These are phyloP conservation scores for Hirtodrosophila histrioides DNA, from an alignment of 2,888 invertebrate genomes.

Conservation along the genomic window DNA sequence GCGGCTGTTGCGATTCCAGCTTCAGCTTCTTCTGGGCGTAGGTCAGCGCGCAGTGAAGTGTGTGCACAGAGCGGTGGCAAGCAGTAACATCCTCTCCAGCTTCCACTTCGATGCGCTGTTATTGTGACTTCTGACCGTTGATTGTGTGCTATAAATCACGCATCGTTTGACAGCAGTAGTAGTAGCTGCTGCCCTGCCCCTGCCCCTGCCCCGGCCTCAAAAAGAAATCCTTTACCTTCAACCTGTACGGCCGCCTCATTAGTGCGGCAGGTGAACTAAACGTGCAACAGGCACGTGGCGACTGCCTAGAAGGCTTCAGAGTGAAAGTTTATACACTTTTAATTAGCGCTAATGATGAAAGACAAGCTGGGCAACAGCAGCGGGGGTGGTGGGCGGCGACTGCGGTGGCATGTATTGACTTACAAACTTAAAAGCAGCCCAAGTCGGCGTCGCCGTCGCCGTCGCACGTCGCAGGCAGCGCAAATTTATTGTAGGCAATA, in stretches of 20 bases:
- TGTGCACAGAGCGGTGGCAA: slow-evolving; percentile 29
- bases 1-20: slow-evolving; percentile 73
- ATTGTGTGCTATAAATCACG: slow-evolving; percentile 70
- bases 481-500: slow-evolving; percentile 82
- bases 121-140: slow-evolving; percentile 57
- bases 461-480: slow-evolving; percentile 30
- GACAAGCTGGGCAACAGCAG: slow-evolving; percentile 34
- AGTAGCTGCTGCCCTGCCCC: not conserved
- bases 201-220: not conserved
- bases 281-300: slow-evolving; percentile 66
- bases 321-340: slow-evolving; percentile 79
- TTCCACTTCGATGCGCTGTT: slow-evolving; percentile 65
- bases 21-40: slow-evolving; percentile 11
- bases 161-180: slow-evolving; percentile 51
- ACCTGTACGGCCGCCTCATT: slow-evolving; percentile 48
- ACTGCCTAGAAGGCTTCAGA: slow-evolving; percentile 44
- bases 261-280: slow-evolving; percentile 55
- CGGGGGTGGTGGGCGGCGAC: not conserved
- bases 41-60: slow-evolving; percentile 52
- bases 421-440: slow-evolving; percentile 60
- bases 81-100: slow-evolving; percentile 20
- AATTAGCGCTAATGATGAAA: slow-evolving; percentile 78
- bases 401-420: slow-evolving; percentile 50
- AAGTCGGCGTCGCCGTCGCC: not conserved
- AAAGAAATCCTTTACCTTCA: slow-evolving; percentile 12